Conservation (phyloP, 2,113 vertebrate genomes). For the Mystacornis crossleyi region DNA sequence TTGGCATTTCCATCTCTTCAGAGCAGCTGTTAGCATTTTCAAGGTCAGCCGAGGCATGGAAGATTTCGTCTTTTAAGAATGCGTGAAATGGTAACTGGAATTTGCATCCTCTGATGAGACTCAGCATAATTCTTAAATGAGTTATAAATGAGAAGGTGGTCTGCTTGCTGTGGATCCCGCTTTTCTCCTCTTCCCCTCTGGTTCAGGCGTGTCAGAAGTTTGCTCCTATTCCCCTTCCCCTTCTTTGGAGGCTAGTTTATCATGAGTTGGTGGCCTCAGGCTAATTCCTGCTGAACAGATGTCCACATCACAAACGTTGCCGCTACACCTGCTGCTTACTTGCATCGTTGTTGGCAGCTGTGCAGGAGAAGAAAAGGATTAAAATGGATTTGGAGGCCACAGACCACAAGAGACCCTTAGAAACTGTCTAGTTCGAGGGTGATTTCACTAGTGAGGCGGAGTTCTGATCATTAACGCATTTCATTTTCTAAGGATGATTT, state of each 20-base stretch:
- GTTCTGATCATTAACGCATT: neutral
- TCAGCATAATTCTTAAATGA: neutral
- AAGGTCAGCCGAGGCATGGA: constrained; percentile 24
- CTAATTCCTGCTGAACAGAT: neutral
- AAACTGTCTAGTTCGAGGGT: neutral
- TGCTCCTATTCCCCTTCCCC: neutral
- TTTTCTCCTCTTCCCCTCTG: neutral
- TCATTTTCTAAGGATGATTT: neutral
- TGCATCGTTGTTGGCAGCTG: neutral
- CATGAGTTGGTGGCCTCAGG: neutral
- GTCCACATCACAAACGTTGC: neutral
- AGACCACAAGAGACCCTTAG: neutral
- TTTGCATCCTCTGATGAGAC: constrained; percentile 17
- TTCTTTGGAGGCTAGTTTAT: neutral
- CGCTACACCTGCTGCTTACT: neutral
- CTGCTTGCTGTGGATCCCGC: neutral
- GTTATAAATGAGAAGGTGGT: neutral
- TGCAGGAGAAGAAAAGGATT: neutral
- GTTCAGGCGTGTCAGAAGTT: neutral
- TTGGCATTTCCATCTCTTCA: constrained; percentile 13
- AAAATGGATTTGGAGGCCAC: neutral
- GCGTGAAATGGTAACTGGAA: neutral
- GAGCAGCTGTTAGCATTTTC: constrained; percentile 57
- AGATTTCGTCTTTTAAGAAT: constrained; percentile 10
- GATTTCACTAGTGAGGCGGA: neutral